These are phyloP conservation scores for Zaprionus ornatus DNA, from an alignment of 1,140 invertebrate genomes.

Conservation along the genomic window DNA sequence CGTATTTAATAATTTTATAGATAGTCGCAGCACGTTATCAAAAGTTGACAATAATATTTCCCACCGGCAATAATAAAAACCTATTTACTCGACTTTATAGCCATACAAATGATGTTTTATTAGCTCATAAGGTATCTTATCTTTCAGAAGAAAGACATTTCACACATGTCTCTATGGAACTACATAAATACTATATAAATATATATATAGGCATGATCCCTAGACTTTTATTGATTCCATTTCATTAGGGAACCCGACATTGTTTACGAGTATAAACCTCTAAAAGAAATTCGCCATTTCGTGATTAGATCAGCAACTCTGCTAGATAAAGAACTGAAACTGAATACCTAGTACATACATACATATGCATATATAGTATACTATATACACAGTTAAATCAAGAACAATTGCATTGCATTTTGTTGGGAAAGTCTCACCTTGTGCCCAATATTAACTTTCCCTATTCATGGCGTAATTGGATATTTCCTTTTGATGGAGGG, in stretches of 20 bases:
- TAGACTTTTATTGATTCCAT: not conserved
- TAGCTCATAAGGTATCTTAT: constrained; percentile 1
- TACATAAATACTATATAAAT: too few relatives aligned
- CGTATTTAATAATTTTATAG: not conserved
- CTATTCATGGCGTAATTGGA: constrained; percentile 7
- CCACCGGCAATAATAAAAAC: not conserved
- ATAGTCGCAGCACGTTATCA: constrained; percentile 1
- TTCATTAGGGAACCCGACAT: not conserved
- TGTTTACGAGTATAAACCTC: too few relatives aligned
- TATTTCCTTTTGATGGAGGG: not conserved
- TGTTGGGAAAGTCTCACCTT: constrained; percentile 19
- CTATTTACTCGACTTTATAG: not conserved
- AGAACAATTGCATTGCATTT: constrained; percentile 3
- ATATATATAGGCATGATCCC: not conserved
- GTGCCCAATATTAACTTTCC: constrained; percentile 32
- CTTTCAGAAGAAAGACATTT: not conserved
- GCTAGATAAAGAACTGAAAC: constrained; percentile 1
- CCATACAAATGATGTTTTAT: not conserved
- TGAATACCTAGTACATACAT: not conserved
- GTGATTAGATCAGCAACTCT: not conserved
- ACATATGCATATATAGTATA: not conserved
- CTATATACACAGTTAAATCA: not conserved
- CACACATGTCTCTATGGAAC: too few relatives aligned
- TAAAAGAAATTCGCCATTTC: not conserved
- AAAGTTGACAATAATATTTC: not conserved